A percentile compares a stretch with the other conserved stretches of the same genome.
Conservation (phyloP, 92 coral and sea anemone species). For the Epizoanthus rinbou region DNA sequence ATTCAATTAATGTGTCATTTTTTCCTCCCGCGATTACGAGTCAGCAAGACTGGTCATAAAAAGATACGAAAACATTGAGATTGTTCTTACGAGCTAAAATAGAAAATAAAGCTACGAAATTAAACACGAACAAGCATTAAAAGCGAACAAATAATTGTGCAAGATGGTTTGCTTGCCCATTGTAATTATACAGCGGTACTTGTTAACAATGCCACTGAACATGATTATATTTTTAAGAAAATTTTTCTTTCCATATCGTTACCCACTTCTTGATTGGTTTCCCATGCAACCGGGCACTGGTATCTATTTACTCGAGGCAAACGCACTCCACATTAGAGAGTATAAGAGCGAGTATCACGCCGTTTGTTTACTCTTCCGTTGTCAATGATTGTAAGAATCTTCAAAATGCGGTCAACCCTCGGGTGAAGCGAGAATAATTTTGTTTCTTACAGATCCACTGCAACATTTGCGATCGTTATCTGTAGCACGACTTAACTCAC, state of each 20-base stretch:
- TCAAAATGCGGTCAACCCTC: slow-evolving; percentile 18
- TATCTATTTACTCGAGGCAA: slow-evolving; percentile 31
- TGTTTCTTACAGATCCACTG: background rate
- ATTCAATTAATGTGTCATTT: slow-evolving; percentile 33
- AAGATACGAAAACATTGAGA: background rate
- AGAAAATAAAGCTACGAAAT: background rate
- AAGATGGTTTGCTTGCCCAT: background rate
- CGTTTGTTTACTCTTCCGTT: background rate
- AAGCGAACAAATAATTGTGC: background rate
- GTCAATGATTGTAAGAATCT: slow-evolving; percentile 5
- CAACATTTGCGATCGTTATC: slow-evolving; percentile 14
- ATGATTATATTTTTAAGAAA: background rate
- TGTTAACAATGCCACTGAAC: background rate
- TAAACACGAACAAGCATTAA: background rate
- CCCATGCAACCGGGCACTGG: background rate
- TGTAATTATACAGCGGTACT: background rate
- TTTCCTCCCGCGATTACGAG: background rate
- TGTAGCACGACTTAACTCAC: background rate
- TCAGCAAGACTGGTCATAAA: background rate
- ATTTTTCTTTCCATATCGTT: background rate
- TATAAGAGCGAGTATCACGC: background rate
- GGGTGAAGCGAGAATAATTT: slow-evolving; percentile 9
- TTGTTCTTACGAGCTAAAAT: background rate
- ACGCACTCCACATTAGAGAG: slow-evolving; percentile 21
- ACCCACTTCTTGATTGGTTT: slow-evolving; percentile 8